Conservation (phyloP, 2,888 invertebrate genomes). For the Aelia acuminata region DNA sequence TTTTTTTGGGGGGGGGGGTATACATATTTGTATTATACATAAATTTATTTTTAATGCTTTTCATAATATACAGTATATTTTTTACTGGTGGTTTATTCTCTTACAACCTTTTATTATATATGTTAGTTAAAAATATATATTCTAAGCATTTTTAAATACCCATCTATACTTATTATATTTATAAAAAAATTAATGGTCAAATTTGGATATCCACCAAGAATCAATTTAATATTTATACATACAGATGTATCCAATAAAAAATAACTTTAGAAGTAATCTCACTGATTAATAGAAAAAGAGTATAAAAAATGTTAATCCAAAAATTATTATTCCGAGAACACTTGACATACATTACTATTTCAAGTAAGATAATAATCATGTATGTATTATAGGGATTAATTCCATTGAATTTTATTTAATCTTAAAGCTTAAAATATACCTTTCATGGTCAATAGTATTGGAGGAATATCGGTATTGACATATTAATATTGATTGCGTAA, state of each 20-base stretch:
- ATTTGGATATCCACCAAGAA: neutral
- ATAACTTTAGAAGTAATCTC: neutral
- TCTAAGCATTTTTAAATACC: neutral
- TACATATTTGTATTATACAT: constrained; percentile 7
- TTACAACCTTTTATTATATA: neutral
- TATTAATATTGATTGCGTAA: no score
- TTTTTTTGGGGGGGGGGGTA: neutral
- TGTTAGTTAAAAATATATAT: constrained; percentile 1
- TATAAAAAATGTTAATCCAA: no score
- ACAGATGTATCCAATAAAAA: neutral
- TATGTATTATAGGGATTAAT: no score
- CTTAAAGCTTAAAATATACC: no score
- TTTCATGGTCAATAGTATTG: no score
- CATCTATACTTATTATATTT: neutral
- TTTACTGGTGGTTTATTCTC: constrained; percentile 46
- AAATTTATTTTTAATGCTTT: constrained; percentile 44
- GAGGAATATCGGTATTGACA: no score
- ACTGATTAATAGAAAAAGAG: neutral
- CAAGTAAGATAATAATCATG: no score
- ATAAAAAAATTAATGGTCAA: neutral
- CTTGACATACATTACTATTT: no score
- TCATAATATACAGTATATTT: constrained; percentile 40
- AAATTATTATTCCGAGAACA: no score
- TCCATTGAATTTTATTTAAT: no score
- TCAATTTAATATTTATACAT: neutral